Evolutionary conservation across 2,797 vertebrate genomes (phyloP), one percentile per base, ranked within the genome.

Genomic region (Danio tinwini): DNA sequence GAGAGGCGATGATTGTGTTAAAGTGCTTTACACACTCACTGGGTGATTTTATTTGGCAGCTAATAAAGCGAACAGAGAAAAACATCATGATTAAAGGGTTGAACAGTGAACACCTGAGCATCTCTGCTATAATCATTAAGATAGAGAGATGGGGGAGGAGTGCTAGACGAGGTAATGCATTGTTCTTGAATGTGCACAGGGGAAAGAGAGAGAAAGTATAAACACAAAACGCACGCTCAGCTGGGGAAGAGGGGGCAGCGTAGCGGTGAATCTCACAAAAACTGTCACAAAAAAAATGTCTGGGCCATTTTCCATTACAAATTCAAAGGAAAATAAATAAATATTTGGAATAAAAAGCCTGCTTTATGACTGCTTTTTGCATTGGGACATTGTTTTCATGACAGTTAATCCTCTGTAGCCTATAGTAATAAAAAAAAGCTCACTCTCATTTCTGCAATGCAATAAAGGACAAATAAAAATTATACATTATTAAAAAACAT

Each of bases 51-150:
- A 81, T 84, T 85, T 76, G 42, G 59, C 77, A 78, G 58, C 80
- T 83, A 85, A 87, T 83, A 82, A 85, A 79, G 47, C 59, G 74
- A 82, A 78, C 61, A 70, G 72, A 82, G 80, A 82, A 70, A 84
- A 80, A 76, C 75, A 74, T 70, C 62, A 76, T 70, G 56, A 80
- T 78, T 62, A 78, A 82, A 74, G 53, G 55, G 52, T 55, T 70
- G 65, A 78, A 78, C 56, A 83, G 76, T 69, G 64, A 82, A 77
- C 62, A 83, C 80, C 71, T 81, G 76, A 84, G 74, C 68, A 74
- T 58, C 59, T 76, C 80, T 67, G 73, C 71, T 69, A 53, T 53
- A 77, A 68, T 81, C 78, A 74, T 74, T 78, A 78, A 77, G 78
- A 63, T 61, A 47, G 37, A 59, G n/a, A 70, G 44, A 56, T 50